phyloP scores from a whole-genome alignment of 2,113 vertebrate genomes.

The Plotosus lineatus region DNA sequence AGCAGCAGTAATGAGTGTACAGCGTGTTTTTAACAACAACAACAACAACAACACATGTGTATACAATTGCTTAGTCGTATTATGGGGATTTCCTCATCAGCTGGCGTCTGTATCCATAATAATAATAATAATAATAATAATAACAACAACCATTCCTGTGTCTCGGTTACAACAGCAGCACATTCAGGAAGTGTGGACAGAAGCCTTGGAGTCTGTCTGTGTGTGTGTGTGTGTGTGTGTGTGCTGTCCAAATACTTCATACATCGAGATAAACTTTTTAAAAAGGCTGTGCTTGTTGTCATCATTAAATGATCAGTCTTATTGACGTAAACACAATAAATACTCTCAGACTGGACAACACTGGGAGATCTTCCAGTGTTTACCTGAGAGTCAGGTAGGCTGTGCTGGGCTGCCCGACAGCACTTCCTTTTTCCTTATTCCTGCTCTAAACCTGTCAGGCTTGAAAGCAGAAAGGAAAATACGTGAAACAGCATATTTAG shows the following conservation, averaged over 20 bases:
- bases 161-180: constrained; percentile 15
- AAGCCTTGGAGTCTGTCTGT: constrained; percentile 5
- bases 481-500: background rate
- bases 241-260: background rate
- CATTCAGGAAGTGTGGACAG: constrained; percentile 44
- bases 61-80: background rate
- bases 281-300: background rate
- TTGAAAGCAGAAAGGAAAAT: background rate
- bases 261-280: background rate
- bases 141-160: background rate
- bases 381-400: constrained; percentile 32
- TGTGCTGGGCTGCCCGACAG: constrained; percentile 4
- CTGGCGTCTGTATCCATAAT: background rate
- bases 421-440: constrained; percentile 26
- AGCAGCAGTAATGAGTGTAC: background rate
- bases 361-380: background rate
- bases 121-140: too few relatives aligned
- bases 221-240: background rate
- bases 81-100: too few relatives aligned
- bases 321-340: background rate
- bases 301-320: background rate
- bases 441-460: background rate
- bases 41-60: background rate
- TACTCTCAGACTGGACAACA: background rate
- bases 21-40: background rate